Conservation (phyloP, 2,113 vertebrate species). For the Clupea harengus region DNA sequence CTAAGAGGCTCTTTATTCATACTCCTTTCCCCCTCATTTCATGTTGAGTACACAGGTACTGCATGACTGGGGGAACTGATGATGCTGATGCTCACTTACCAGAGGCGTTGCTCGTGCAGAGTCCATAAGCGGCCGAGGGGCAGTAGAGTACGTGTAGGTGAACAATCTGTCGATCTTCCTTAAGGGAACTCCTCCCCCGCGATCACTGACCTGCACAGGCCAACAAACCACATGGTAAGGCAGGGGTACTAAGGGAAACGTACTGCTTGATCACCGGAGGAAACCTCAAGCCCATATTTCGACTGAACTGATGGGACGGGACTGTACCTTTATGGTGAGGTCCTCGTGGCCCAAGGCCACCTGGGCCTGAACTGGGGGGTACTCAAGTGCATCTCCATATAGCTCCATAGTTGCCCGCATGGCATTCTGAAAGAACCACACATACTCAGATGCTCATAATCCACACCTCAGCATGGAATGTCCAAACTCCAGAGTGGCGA, state of each 20-base stretch:
- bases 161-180: conserved; percentile 94
- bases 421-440: conserved; percentile 80
- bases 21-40: not conserved
- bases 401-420: conserved; percentile 97
- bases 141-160: conserved; percentile 97
- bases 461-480: not conserved
- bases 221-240: not conserved
- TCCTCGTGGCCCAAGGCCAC: conserved; percentile 85
- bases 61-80: too few species aligned
- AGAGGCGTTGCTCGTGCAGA: conserved; percentile 82
- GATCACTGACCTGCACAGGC: conserved; percentile 83
- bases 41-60: not conserved
- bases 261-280: not conserved
- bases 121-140: conserved; percentile 84
- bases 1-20: too few species aligned
- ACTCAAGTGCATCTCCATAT: conserved; percentile 78
- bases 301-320: not conserved
- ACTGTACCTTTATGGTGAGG: conserved; percentile 89
- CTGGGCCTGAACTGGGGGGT: conserved; percentile 81
- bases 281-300: not conserved
- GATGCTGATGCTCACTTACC: conserved; percentile 66
- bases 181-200: conserved; percentile 90
- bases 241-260: not conserved
- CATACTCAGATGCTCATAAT: not conserved
- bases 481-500: not conserved